phyloP scores from a whole-genome alignment of 2,797 vertebrate genomes.

The Meriones psammophilus region DNA sequence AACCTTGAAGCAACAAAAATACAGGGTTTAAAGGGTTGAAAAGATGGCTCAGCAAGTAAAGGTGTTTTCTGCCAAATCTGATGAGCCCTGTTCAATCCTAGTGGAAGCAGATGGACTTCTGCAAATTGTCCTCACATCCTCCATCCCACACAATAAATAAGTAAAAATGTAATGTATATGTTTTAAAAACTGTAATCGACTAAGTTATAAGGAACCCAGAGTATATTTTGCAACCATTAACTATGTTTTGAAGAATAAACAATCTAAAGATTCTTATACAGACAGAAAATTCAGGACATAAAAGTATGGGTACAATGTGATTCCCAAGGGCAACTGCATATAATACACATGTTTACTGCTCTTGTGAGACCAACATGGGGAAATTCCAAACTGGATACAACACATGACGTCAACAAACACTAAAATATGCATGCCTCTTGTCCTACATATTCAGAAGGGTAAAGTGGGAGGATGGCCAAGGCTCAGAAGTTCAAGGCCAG shows the following conservation, averaged over 20 bases:
- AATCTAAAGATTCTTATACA: constrained; percentile 8
- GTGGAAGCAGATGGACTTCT: neutral
- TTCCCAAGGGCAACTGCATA: neutral
- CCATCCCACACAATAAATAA: neutral
- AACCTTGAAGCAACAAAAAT: constrained; percentile 38
- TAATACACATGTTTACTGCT: neutral
- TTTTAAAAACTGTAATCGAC: neutral
- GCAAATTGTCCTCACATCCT: neutral
- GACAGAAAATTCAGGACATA: constrained; percentile 9
- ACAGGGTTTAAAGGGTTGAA: neutral
- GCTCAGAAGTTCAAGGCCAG: neutral
- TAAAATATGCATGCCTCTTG: neutral
- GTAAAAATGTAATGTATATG: neutral
- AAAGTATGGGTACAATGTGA: neutral
- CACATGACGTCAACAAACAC: neutral
- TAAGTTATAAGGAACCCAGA: neutral
- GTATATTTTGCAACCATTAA: neutral
- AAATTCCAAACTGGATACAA: neutral
- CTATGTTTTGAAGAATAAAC: constrained; percentile 9
- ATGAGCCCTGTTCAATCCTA: neutral
- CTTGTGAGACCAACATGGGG: neutral
- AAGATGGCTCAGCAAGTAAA: neutral
- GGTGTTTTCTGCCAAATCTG: neutral
- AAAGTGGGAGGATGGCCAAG: neutral
- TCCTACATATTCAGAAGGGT: no score